phyloP scores from a whole-genome alignment of 2,797 vertebrate species.

The Myotis vivesi region DNA sequence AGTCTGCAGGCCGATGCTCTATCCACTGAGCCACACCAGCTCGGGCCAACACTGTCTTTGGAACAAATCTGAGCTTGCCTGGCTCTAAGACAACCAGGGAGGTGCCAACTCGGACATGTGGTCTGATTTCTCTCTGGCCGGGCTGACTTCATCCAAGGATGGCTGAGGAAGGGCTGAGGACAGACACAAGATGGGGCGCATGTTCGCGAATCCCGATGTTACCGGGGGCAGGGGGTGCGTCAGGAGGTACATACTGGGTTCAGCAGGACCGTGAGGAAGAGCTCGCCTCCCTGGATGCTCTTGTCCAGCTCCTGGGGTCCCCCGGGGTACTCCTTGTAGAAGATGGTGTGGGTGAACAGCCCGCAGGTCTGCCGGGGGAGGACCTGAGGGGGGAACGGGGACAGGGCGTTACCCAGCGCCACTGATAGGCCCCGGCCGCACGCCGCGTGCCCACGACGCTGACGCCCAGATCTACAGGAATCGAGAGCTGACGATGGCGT shows the following conservation, averaged over 20 bases:
- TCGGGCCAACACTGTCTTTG: background rate
- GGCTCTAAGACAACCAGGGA: background rate
- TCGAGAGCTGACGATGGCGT: accelerated
- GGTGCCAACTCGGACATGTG: background rate
- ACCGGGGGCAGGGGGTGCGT: background rate
- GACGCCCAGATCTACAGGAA: background rate
- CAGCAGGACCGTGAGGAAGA: slow-evolving; percentile 96
- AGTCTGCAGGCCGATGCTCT: too few species aligned
- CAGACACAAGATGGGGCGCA: background rate
- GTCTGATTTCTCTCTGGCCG: background rate
- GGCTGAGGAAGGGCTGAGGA: background rate
- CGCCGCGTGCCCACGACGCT: background rate
- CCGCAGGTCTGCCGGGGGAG: slow-evolving; percentile 98
- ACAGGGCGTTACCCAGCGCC: background rate
- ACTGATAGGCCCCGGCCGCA: background rate
- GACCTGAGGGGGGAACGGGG: slow-evolving; percentile 85
- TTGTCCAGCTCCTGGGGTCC: slow-evolving; percentile 97
- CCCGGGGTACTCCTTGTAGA: slow-evolving; percentile 98
- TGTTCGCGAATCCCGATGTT: background rate
- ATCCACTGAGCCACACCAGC: too few species aligned
- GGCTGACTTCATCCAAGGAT: background rate
- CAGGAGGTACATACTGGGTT: slow-evolving; percentile 92
- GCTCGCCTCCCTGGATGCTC: slow-evolving; percentile 96
- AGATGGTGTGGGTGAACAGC: slow-evolving; percentile 98
- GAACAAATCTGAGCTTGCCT: background rate